phyloP scores from a whole-genome alignment of 2,797 vertebrate species.

The Carcharodon carcharias region DNA sequence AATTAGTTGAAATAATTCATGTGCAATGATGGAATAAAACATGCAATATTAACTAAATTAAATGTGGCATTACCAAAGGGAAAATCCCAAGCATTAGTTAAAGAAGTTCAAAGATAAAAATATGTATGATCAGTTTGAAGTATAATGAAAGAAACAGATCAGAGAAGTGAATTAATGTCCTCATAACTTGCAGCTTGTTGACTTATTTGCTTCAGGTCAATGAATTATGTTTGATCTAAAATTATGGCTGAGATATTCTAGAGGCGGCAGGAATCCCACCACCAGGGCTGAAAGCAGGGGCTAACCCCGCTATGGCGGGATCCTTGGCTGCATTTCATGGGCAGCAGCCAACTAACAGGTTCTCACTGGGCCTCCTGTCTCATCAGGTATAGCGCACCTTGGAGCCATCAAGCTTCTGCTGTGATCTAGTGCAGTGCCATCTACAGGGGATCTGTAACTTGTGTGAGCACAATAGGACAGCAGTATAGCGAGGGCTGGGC shows the following conservation, averaged over 20 bases:
- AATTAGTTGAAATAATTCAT: slow-evolving; percentile 22
- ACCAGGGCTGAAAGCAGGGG: too few relatives aligned
- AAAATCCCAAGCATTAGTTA: neutral
- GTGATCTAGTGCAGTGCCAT: too few relatives aligned
- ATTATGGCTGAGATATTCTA: neutral
- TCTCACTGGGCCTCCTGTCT: too few relatives aligned
- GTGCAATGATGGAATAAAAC: neutral
- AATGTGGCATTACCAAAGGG: neutral
- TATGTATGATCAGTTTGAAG: neutral
- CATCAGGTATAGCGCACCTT: neutral
- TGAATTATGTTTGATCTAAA: neutral
- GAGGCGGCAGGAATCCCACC: too few relatives aligned
- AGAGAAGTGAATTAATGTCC: neutral
- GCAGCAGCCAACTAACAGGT: too few relatives aligned
- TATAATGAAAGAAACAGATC: neutral
- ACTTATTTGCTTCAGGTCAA: neutral
- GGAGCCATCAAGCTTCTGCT: too few relatives aligned
- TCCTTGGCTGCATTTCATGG: too few relatives aligned
- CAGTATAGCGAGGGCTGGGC: neutral
- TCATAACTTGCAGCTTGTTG: neutral
- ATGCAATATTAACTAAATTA: neutral
- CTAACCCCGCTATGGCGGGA: too few relatives aligned
- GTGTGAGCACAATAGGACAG: neutral
- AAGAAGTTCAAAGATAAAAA: slow-evolving; percentile 1
- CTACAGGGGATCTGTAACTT: neutral